A percentile compares a stretch with the other conserved stretches of the same genome.
Evolutionary conservation across 1,140 invertebrate species (phyloP).

Genomic region (Bombus sibiricus): DNA sequence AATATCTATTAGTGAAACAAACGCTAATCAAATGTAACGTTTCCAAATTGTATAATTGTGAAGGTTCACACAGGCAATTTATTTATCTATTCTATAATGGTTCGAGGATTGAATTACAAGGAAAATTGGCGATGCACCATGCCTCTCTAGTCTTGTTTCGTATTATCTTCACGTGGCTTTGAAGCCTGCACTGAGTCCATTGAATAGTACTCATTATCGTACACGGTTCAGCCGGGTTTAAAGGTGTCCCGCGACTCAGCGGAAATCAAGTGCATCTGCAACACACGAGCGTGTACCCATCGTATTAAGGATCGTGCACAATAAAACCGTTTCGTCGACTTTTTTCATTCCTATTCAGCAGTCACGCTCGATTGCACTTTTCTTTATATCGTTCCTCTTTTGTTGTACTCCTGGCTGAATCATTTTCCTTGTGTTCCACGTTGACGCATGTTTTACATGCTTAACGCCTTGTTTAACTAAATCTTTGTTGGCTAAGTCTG

Average conservation of each 20-base stretch:
- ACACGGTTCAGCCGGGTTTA: background rate
- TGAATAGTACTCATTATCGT: conserved; percentile 6
- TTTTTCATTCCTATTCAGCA: conserved; percentile 30
- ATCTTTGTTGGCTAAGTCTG: background rate
- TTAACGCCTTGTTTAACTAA: background rate
- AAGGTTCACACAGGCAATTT: background rate
- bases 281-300: background rate
- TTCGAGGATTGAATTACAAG: background rate
- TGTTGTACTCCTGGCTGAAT: background rate
- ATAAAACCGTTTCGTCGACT: conserved; percentile 29
- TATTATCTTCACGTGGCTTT: background rate
- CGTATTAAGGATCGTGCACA: conserved; percentile 27
- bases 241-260: conserved; percentile 37
- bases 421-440: background rate
- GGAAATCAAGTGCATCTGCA: conserved; percentile 30
- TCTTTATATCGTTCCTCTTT: background rate
- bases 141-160: background rate
- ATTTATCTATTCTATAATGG: background rate
- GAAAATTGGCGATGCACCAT: background rate
- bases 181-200: background rate
- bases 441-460: background rate
- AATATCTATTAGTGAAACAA: too few relatives aligned
- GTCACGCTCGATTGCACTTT: conserved; percentile 34
- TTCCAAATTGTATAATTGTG: too few relatives aligned
- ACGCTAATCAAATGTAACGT: too few relatives aligned